Percentiles rank a stretch among this genome's conserved stretches.
These are phyloP conservation scores for Agapornis canus DNA, from an alignment of 2,797 vertebrate species.

Conservation along the genomic window DNA sequence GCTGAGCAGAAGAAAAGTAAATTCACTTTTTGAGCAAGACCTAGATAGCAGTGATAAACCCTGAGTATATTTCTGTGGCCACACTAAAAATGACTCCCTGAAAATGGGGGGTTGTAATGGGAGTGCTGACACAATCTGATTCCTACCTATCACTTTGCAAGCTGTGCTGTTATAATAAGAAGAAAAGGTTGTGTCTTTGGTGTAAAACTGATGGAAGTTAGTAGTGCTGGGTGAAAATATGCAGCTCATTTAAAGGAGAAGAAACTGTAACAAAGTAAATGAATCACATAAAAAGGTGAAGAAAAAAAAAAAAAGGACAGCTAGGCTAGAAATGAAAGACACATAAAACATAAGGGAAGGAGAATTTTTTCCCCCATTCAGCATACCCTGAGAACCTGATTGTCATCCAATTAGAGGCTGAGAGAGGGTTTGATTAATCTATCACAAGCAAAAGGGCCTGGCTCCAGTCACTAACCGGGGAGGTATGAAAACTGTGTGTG, in stretches of 20 bases:
- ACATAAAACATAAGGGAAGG: constrained; percentile 46
- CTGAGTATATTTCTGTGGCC: constrained; percentile 19
- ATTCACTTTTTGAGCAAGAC: constrained; percentile 12
- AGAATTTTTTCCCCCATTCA: constrained; percentile 49
- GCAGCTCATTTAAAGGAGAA: constrained; percentile 69
- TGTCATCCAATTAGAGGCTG: constrained; percentile 81
- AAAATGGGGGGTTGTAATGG: constrained; percentile 41
- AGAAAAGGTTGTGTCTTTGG: constrained; percentile 61
- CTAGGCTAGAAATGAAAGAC: constrained; percentile 60
- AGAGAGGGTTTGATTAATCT: constrained; percentile 81
- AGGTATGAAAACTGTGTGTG: constrained; percentile 67
- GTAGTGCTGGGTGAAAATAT: constrained; percentile 64
- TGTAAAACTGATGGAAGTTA: constrained; percentile 67
- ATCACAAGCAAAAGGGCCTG: constrained; percentile 67
- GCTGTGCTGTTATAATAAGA: constrained; percentile 68
- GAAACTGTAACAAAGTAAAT: constrained; percentile 61
- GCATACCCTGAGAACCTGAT: constrained; percentile 71
- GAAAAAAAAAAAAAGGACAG: not conserved
- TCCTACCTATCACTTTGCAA: constrained; percentile 67
- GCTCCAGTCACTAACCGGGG: constrained; percentile 69
- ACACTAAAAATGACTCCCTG: constrained; percentile 42
- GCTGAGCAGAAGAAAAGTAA: not conserved
- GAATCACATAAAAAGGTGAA: not conserved
- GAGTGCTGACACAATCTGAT: constrained; percentile 65
- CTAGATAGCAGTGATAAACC: constrained; percentile 9